These are phyloP conservation scores for Minunthozetes semirufus DNA, from an alignment of 2,888 invertebrate genomes.

Conservation along the genomic window DNA sequence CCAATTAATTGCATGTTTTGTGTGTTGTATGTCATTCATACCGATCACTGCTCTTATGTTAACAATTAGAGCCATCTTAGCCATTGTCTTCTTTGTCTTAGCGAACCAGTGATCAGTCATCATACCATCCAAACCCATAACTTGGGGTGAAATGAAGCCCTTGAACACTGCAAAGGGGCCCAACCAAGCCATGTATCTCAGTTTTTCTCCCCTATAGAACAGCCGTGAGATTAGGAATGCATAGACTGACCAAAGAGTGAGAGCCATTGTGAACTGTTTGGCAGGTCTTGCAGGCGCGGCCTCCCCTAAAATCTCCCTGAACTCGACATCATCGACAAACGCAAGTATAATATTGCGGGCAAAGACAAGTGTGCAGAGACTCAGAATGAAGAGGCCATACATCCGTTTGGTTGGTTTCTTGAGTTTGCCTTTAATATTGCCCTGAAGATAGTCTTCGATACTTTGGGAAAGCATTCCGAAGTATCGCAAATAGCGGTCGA, in stretches of 20 bases:
- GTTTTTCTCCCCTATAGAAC: slow-evolving; percentile 29
- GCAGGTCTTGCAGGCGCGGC: slow-evolving; percentile 30
- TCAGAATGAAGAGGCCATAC: slow-evolving; percentile 24
- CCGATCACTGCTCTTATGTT: slow-evolving; percentile 23
- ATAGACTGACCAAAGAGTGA: slow-evolving; percentile 35
- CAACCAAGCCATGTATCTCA: slow-evolving; percentile 28
- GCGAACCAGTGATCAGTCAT: slow-evolving; percentile 36
- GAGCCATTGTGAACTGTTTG: slow-evolving; percentile 33
- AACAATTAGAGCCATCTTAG: neutral
- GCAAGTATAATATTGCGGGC: slow-evolving; percentile 26
- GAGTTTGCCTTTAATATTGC: slow-evolving; percentile 31
- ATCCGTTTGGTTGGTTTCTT: slow-evolving; percentile 30
- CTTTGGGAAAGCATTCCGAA: slow-evolving; percentile 33
- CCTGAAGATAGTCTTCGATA: slow-evolving; percentile 36
- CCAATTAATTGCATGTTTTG: no score
- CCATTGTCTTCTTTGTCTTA: slow-evolving; percentile 27
- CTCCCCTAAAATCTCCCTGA: slow-evolving; percentile 26
- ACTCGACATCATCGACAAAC: slow-evolving; percentile 11
- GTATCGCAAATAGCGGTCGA: slow-evolving; percentile 34
- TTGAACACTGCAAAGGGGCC: slow-evolving; percentile 35
- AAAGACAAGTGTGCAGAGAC: slow-evolving; percentile 19
- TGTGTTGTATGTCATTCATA: no score
- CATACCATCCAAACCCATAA: slow-evolving; percentile 25
- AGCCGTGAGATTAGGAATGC: slow-evolving; percentile 5
- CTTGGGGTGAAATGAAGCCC: slow-evolving; percentile 28